Conservation (phyloP, 2,113 vertebrate genomes). For the Semicossyphus pulcher region DNA sequence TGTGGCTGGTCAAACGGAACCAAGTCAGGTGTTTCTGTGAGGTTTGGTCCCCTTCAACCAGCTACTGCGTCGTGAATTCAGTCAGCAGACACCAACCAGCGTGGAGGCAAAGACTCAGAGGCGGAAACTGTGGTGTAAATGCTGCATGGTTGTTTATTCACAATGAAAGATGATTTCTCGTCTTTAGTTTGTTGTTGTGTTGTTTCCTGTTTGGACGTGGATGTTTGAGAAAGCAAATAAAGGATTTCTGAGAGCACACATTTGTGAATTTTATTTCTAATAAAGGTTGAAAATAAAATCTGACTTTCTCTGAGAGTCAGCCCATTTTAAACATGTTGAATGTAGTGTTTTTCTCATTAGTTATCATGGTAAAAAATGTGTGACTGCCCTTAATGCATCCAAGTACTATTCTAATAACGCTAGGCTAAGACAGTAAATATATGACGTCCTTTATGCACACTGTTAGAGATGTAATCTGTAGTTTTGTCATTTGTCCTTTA, state of each 20-base stretch:
- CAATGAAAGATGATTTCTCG: background rate
- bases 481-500: background rate
- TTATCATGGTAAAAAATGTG: no score
- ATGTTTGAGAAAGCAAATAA: constrained; percentile 60
- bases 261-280: constrained; percentile 13
- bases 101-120: constrained; percentile 53
- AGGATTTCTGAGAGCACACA: background rate
- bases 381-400: no score
- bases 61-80: constrained; percentile 93
- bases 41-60: constrained; percentile 99
- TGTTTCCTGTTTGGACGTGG: constrained; percentile 2
- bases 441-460: constrained; percentile 7
- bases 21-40: constrained; percentile 97
- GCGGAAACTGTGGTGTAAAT: constrained; percentile 21
- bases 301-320: no score
- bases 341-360: no score
- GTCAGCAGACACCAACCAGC: constrained; percentile 69
- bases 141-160: constrained; percentile 17
- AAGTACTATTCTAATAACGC: no score
- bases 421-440: constrained; percentile 65
- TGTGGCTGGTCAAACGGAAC: constrained; percentile 99
- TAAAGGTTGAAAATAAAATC: background rate
- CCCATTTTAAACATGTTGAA: no score
- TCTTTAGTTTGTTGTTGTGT: background rate
- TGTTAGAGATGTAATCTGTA: background rate